phyloP scores from a whole-genome alignment of 2,797 vertebrate genomes.

The Sphenopsis melanotis region DNA sequence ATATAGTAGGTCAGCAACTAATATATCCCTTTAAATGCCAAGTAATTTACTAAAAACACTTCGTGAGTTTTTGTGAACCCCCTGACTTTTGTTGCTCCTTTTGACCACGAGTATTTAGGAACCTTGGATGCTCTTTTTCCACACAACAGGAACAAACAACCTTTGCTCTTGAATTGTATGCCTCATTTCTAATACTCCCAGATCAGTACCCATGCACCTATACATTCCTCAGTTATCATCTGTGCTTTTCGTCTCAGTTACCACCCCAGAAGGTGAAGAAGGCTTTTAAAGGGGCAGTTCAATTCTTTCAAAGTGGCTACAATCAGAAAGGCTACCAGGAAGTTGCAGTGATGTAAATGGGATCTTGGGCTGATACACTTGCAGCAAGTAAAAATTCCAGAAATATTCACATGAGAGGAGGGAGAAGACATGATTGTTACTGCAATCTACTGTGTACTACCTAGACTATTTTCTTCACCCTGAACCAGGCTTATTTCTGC shows the following conservation, averaged over 20 bases:
- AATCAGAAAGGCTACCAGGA: background rate
- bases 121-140: background rate
- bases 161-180: background rate
- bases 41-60: background rate
- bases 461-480: background rate
- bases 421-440: background rate
- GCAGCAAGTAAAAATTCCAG: background rate
- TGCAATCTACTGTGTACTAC: background rate
- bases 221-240: rapidly evolving
- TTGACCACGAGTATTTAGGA: rapidly evolving
- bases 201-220: background rate
- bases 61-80: background rate
- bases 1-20: background rate
- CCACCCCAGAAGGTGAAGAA: background rate
- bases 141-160: rapidly evolving
- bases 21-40: background rate
- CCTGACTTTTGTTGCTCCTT: background rate
- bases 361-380: background rate
- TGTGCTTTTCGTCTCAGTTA: background rate
- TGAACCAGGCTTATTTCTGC: background rate
- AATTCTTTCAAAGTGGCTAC: background rate
- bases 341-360: background rate
- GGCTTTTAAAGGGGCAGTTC: background rate
- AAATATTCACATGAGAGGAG: background rate
- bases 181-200: background rate